phyloP scores from a whole-genome alignment of 2,797 vertebrate genomes.

The Chloroceryle inda region DNA sequence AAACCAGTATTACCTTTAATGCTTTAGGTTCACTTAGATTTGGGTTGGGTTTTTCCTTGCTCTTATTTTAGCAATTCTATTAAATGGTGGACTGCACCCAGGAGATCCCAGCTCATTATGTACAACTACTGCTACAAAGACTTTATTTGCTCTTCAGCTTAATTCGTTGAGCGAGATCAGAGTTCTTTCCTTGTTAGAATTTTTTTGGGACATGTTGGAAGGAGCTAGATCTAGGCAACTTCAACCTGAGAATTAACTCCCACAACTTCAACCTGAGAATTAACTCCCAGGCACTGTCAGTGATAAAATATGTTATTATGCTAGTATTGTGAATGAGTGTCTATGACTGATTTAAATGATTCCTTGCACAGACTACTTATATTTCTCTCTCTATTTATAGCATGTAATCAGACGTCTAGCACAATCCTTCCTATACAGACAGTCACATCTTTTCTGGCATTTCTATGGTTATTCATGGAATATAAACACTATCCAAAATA shows the following conservation, averaged over 20 bases:
- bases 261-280: background rate
- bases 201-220: background rate
- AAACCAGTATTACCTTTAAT: background rate
- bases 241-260: background rate
- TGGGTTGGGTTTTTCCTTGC: background rate
- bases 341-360: background rate
- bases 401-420: background rate
- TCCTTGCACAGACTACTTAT: background rate
- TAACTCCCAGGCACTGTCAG: background rate
- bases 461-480: background rate
- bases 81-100: background rate
- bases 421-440: background rate
- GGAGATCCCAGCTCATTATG: background rate
- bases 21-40: background rate
- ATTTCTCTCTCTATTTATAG: conserved; percentile 26
- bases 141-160: background rate
- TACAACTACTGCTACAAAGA: background rate
- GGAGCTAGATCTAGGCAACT: background rate
- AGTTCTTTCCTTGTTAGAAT: background rate
- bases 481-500: background rate
- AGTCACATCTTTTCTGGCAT: background rate
- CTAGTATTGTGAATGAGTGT: background rate
- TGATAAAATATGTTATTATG: background rate
- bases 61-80: background rate
- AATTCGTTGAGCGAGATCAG: background rate